These are phyloP conservation scores for Plemyria rubiginata DNA, from an alignment of 2,888 invertebrate genomes.

Conservation along the genomic window DNA sequence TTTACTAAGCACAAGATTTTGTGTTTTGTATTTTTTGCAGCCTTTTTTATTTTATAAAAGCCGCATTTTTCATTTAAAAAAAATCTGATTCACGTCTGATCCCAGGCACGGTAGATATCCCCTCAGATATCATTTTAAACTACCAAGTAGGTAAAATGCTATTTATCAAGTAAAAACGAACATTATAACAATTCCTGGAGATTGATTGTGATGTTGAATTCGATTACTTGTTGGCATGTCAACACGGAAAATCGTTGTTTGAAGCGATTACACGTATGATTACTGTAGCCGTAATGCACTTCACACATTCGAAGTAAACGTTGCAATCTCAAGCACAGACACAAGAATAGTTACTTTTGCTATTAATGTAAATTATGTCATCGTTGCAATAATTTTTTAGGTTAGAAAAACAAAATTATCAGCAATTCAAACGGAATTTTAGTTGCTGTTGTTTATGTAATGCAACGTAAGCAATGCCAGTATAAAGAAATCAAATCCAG, in stretches of 20 bases:
- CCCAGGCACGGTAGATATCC: too few relatives aligned
- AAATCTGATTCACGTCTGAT: too few relatives aligned
- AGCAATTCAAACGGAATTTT: conserved; percentile 3
- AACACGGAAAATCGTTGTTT: conserved; percentile 53
- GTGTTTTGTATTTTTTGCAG: neutral
- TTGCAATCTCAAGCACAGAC: conserved; percentile 29
- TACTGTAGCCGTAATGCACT: conserved; percentile 34
- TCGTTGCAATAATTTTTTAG: conserved; percentile 26
- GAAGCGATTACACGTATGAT: conserved; percentile 51
- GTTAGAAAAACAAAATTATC: conserved; percentile 31
- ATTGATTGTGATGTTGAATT: conserved; percentile 23
- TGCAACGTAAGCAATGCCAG: neutral
- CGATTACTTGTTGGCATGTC: conserved; percentile 54
- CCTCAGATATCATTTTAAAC: too few relatives aligned
- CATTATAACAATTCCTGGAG: conserved; percentile 25
- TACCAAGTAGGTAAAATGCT: too few relatives aligned
- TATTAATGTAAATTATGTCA: conserved; percentile 28
- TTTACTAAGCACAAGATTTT: too few relatives aligned
- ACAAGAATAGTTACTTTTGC: conserved; percentile 17
- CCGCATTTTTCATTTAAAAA: too few relatives aligned
- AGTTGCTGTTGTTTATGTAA: neutral
- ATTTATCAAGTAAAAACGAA: conserved; percentile 4
- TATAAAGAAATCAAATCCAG: neutral
- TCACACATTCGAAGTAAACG: conserved; percentile 39
- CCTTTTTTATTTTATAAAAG: neutral